Conservation (phyloP, 1,140 invertebrate species). For the Camponotus floridanus region DNA sequence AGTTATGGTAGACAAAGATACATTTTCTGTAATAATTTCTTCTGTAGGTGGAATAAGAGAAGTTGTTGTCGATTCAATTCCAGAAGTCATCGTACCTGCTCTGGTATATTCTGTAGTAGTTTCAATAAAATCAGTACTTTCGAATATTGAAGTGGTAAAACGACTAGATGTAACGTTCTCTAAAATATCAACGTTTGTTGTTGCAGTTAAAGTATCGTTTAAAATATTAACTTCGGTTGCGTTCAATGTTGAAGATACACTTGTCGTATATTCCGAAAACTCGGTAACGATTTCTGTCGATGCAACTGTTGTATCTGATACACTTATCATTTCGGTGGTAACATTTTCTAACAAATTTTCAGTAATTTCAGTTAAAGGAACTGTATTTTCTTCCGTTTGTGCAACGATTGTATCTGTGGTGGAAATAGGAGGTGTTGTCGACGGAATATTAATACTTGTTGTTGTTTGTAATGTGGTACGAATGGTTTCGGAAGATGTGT, state of each 20-base stretch:
- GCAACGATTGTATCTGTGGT: background rate
- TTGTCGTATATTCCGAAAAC: background rate
- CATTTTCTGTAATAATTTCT: conserved; percentile 37
- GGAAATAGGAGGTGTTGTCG: background rate
- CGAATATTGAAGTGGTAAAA: background rate
- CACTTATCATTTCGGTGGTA: conserved; percentile 22
- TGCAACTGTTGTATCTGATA: conserved; percentile 10
- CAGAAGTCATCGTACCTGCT: background rate
- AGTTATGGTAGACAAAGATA: background rate
- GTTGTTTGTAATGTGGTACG: conserved; percentile 35
- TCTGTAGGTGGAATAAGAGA: conserved; percentile 1
- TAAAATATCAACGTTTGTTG: conserved; percentile 22
- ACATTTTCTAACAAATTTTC: conserved; percentile 31
- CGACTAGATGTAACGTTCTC: conserved; percentile 22
- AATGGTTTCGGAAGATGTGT: conserved; percentile 2
- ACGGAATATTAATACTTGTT: background rate
- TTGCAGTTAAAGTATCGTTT: background rate
- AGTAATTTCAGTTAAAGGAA: background rate
- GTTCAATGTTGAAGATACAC: conserved; percentile 9
- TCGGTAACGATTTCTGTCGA: background rate
- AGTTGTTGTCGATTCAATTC: background rate
- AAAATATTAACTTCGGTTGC: conserved; percentile 11
- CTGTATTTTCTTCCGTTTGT: conserved; percentile 19
- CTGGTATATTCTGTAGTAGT: conserved; percentile 25
- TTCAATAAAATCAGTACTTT: conserved; percentile 15